Base-by-base conservation (phyloP, 1,140 invertebrate genomes). In the Leptopilina clavipes region DNA sequence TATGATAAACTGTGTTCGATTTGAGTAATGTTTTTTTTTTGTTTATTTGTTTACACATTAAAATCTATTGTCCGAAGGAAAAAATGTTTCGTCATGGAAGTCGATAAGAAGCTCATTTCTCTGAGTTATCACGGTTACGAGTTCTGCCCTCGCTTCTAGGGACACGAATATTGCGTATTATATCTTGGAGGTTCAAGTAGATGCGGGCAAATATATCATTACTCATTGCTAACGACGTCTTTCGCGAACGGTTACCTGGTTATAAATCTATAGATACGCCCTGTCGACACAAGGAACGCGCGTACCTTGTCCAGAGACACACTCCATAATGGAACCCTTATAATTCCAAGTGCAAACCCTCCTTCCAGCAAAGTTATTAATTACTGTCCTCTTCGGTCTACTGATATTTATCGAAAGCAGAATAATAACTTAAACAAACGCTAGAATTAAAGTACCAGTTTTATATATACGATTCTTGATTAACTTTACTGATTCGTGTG, bases 131-230 rank as follows among this genome's bases (percentile, higher is more conserved):
- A 12, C 56, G 56, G 9, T 22, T 12, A 12, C 56, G 11, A 22
- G 19, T 22, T 12, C 56, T 59, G 56, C 56, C 54, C 56, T 25
- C 11, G 19, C 19, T 59, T 25, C 56, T 22, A 59, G 9, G 19
- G 19, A 59, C 11, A 59, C 3, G 18, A 18, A 10, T 18, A 1
- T 14, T 59, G 22, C 56, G 22, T 59, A 59, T 31, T 31, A 31
- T 59, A 25, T 59, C 19, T 59, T 22, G 10, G 56, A 59, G 10
- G 10, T 59, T 59, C 56, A 59, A 59, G 56, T 59, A 59, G 18
- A 85, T 84, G 83, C 81, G 78, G 81, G 81, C 80, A 78, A 85
- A 85, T 84, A 79, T 79, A 82, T 85, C 83, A 80, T 85, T 84
- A 84, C 79, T 84, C 83, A 84, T 84, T 84, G 83, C 81, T 74